Evolutionary conservation across 2,113 vertebrate species (phyloP), one percentile per base, ranked within the genome.

Genomic region (Burhinus oedicnemus): DNA sequence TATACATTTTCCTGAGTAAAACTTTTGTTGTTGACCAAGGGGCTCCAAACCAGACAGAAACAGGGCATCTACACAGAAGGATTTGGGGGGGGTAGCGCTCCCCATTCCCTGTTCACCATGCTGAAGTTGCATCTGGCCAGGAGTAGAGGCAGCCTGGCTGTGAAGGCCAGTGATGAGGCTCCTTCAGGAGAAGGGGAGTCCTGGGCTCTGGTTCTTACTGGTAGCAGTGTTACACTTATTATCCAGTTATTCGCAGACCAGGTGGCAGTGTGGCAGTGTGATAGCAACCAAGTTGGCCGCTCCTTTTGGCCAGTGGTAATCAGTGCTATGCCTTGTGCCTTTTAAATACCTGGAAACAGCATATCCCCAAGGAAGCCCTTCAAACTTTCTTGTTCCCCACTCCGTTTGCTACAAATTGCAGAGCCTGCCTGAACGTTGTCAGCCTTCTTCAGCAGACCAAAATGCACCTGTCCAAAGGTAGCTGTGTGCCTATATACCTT

Each of bases 51-150:
- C 11, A 64, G 60, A 21, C 44, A 75, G 34, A 93, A 95, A 58
- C 1, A 69, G 18, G 8, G 5, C 16, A 38, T n/a, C 34, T 47
- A 19, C 0, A 1, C 12, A 69, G 83, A 81, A 80, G 27, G 30
- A 32, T 52, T 58, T 10, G 18, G 11, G 14, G n/a, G 21, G 15
- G 27, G 11, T 26, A 15, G 51, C 20, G 61, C 29, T 61, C 19
- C 22, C 26, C 13, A 21, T 22, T 55, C 30, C 22, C 25, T 0
- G 0, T 57, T 75, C 29, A 20, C 32, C 10, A 25, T 1, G 11
- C 26, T 64, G 60, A 72, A 52, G 64, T 32, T 57, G 19, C 36
- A 57, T 15, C 34, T 72, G 40, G 34, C 34, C 42, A 30, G 11
- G 29, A 8, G 27, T 29, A 68, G 34, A 85, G 16, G 34, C n/a